Base-by-base conservation (phyloP, 2,797 vertebrate genomes). In the Clarias laeviceps region DNA sequence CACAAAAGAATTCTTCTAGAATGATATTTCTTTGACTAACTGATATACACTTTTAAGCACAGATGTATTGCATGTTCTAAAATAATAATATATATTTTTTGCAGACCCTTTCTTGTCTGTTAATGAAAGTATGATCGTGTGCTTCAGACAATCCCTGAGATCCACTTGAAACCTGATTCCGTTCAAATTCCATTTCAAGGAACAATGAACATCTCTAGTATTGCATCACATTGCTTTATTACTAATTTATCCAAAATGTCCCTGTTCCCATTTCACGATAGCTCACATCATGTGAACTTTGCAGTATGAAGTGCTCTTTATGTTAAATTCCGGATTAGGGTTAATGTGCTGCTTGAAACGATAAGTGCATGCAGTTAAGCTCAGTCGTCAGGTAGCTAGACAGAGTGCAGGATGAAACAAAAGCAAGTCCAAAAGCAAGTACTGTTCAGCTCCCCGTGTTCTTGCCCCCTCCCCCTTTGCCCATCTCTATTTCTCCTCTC, bases 321-420 rank as follows among this genome's bases (percentile, higher is more conserved):
- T 54, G 15, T 81, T 56, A 85, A 64, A 82, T 54, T 54, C 27
- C 50, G 37, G 78, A 65, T 80, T 80, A 66, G 66, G 66, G 62
- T 80, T 80, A 80, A 80, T 81, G 45, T 1, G 1, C 59, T 76
- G 61, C 5, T 27, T 73, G 68, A 80, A 80, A 22, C 22, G 65
- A 34, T 76, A 77, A 61, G 32, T n/a, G 34, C n/a, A 69, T 14
- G 54, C 34, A n/a, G 65, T 86, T 76, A 66, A 82, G 68, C 40
- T 37, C 27, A 81, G 78, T 40, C 54, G 50, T 57, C 32, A 50
- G 62, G 12, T 50, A 32, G 27, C 18, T 27, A 57, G 57, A 81
- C 24, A 62, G 59, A 70, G 11, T 27, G 29, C 29, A 34, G 15
- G 29, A 59, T 59, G 69, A 85, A 76, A 45, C 61, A 70, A 77